phyloP scores from a whole-genome alignment of 2,888 invertebrate genomes.

The Spodoptera exigua region DNA sequence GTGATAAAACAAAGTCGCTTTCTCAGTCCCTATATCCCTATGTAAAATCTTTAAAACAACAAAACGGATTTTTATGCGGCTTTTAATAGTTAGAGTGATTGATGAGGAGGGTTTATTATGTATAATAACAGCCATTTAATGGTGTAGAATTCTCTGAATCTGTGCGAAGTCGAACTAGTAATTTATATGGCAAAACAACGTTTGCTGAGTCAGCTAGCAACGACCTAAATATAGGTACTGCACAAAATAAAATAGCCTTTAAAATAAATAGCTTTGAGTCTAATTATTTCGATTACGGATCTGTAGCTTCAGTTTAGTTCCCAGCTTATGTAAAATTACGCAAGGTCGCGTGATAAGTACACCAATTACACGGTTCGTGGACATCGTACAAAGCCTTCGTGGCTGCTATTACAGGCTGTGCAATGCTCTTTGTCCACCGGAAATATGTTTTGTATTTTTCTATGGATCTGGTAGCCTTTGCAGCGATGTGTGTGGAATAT shows the following conservation, averaged over 20 bases:
- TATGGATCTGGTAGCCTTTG: constrained; percentile 37
- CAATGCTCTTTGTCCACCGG: constrained; percentile 66
- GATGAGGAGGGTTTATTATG: too few species aligned
- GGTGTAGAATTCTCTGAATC: too few species aligned
- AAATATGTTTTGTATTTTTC: constrained; percentile 59
- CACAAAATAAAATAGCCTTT: constrained; percentile 1
- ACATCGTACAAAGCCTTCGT: constrained; percentile 60
- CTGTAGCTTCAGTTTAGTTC: constrained; percentile 26
- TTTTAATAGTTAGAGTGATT: too few species aligned
- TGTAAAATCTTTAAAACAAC: too few species aligned
- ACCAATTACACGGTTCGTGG: constrained; percentile 72
- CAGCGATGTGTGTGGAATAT: constrained; percentile 34
- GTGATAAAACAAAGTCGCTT: too few species aligned
- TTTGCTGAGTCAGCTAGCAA: too few species aligned
- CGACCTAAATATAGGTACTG: too few species aligned
- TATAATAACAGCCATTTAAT: too few species aligned
- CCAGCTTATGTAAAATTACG: constrained; percentile 46
- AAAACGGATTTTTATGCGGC: too few species aligned
- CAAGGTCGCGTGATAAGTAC: constrained; percentile 62
- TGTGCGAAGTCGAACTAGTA: too few species aligned
- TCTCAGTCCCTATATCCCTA: too few species aligned
- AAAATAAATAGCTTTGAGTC: neutral
- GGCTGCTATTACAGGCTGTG: constrained; percentile 44
- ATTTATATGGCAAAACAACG: too few species aligned
- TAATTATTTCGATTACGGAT: constrained; percentile 19